Evolutionary conservation across 2,888 invertebrate species (phyloP).

Genomic region (Rotaria magnacalcarata): DNA sequence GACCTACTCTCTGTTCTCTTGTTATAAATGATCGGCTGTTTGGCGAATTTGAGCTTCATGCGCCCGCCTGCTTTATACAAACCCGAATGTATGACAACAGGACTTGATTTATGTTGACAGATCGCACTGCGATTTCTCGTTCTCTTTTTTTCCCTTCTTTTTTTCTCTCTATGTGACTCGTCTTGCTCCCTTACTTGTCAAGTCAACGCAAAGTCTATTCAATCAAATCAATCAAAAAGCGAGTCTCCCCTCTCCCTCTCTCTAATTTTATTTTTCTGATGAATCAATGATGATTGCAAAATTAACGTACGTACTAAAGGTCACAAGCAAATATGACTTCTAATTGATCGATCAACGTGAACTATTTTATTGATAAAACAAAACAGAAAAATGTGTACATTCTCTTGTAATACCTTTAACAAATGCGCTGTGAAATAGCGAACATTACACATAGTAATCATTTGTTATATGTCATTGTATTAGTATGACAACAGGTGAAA

Average conservation of each 20-base stretch:
- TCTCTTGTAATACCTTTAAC: background rate
- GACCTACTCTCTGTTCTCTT: background rate
- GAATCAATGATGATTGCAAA: background rate
- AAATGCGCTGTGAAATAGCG: background rate
- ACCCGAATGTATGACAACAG: background rate
- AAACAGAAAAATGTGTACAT: background rate
- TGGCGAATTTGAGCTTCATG: background rate
- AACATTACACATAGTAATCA: background rate
- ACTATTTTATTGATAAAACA: background rate
- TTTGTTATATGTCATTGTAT: constrained; percentile 24
- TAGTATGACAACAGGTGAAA: constrained; percentile 2
- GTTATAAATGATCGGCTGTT: constrained; percentile 4
- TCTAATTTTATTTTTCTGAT: background rate
- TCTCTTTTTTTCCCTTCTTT: background rate
- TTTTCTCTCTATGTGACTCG: background rate
- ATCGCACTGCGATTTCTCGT: constrained; percentile 8
- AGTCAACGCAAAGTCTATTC: constrained; percentile 6
- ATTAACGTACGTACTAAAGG: background rate
- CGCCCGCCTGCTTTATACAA: background rate
- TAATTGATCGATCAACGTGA: background rate
- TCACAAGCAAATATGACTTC: background rate
- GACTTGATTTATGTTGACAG: constrained; percentile 17
- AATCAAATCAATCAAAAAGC: constrained; percentile 8
- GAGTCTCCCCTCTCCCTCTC: background rate
- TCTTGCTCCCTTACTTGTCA: constrained; percentile 18